phyloP scores from a whole-genome alignment of 64 coral and sea anemone genomes.

The Montipora cactus region DNA sequence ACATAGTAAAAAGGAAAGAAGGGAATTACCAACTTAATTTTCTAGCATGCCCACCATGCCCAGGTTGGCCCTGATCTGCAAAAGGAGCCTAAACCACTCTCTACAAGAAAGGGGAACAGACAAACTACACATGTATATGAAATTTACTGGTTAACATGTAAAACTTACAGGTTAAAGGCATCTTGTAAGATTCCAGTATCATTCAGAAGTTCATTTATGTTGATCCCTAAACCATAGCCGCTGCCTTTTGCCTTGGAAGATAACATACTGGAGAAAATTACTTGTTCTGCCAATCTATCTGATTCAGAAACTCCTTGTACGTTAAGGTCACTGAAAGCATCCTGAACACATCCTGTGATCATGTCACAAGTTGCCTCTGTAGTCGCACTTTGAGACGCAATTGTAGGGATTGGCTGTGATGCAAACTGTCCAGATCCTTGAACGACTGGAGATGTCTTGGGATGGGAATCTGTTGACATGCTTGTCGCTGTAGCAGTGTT shows the following conservation, averaged over 20 bases:
- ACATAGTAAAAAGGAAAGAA: too few species aligned
- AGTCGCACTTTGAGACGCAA: background rate
- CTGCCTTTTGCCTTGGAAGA: slow-evolving; percentile 75
- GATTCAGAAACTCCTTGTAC: slow-evolving; percentile 25
- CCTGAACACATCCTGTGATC: slow-evolving; percentile 17
- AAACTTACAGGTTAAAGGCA: slow-evolving; percentile 70
- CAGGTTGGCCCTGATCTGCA: background rate
- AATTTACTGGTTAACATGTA: background rate
- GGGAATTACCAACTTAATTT: too few species aligned
- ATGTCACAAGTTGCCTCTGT: background rate
- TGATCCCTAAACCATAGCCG: slow-evolving; percentile 90
- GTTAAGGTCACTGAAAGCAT: slow-evolving; percentile 40
- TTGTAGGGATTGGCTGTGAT: background rate
- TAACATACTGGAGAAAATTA: slow-evolving; percentile 56
- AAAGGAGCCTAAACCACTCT: too few species aligned
- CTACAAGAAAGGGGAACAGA: too few species aligned
- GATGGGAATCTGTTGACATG: background rate
- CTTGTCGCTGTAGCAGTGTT: slow-evolving; percentile 29
- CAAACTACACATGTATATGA: too few species aligned
- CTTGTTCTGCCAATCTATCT: slow-evolving; percentile 41
- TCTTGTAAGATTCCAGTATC: slow-evolving; percentile 72
- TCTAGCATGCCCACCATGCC: background rate
- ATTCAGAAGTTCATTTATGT: slow-evolving; percentile 85
- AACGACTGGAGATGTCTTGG: slow-evolving; percentile 2
- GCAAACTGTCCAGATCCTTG: background rate